These are phyloP conservation scores for Pteropus alecto DNA, from an alignment of 2,113 vertebrate species.

Conservation along the genomic window DNA sequence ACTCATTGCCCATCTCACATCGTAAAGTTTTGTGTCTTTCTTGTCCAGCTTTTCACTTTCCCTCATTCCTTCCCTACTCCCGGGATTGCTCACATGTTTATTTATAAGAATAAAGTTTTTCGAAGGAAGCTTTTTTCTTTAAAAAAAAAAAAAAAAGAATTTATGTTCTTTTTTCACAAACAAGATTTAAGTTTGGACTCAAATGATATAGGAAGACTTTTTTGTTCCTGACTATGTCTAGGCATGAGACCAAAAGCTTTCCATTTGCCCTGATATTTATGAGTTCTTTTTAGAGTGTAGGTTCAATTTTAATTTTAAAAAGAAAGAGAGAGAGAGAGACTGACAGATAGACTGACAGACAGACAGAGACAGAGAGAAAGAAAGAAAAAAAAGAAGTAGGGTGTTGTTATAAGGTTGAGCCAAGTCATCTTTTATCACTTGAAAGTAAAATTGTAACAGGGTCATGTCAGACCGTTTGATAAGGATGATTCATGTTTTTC, in stretches of 20 bases:
- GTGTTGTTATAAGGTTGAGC: neutral
- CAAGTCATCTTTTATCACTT: neutral
- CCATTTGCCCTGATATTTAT: neutral
- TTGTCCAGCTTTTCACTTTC: neutral
- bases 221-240: neutral
- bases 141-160: neutral
- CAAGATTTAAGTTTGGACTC: neutral
- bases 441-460: neutral
- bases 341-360: neutral
- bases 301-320: neutral
- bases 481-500: constrained; percentile 13
- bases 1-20: neutral
- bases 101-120: constrained; percentile 5
- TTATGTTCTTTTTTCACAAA: neutral
- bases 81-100: neutral
- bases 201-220: neutral
- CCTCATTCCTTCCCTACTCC: neutral
- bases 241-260: neutral
- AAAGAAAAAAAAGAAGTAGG: neutral
- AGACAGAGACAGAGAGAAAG: too few relatives aligned
- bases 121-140: neutral
- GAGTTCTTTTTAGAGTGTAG: neutral
- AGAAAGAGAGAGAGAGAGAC: neutral
- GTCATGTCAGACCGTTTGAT: neutral
- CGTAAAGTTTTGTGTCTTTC: neutral